These are phyloP conservation scores for Pseudomugil tenellus DNA, from an alignment of 2,797 vertebrate genomes.

Conservation along the genomic window DNA sequence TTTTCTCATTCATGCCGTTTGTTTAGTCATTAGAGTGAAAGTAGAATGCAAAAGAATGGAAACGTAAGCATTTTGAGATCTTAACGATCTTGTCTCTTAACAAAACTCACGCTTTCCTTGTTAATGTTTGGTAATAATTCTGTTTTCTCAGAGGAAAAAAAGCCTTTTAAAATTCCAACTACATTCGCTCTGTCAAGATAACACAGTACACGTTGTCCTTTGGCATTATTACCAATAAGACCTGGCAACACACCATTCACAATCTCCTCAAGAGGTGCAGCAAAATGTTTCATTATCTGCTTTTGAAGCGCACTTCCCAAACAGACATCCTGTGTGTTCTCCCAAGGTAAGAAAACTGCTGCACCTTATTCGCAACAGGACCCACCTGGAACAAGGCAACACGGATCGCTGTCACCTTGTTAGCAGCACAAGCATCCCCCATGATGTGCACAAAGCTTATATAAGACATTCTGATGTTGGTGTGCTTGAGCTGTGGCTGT, in stretches of 20 bases:
- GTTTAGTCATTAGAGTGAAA: slow-evolving; percentile 61
- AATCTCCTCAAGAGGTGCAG: slow-evolving; percentile 38
- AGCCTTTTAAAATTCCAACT: slow-evolving; percentile 45
- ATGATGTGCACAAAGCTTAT: slow-evolving; percentile 54
- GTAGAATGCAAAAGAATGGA: slow-evolving; percentile 55
- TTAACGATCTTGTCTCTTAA: slow-evolving; percentile 46
- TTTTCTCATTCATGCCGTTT: slow-evolving; percentile 56
- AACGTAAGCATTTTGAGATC: slow-evolving; percentile 12
- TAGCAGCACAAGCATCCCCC: slow-evolving; percentile 47
- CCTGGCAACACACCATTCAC: slow-evolving; percentile 55
- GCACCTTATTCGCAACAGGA: slow-evolving; percentile 56
- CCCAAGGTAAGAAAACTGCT: slow-evolving; percentile 37
- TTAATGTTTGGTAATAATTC: slow-evolving; percentile 52
- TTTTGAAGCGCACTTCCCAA: slow-evolving; percentile 18
- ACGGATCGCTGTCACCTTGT: slow-evolving; percentile 63
- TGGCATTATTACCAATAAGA: slow-evolving; percentile 44
- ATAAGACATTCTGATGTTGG: slow-evolving; percentile 57
- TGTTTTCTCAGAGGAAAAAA: slow-evolving; percentile 35
- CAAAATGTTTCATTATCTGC: slow-evolving; percentile 50
- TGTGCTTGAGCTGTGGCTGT: slow-evolving; percentile 47
- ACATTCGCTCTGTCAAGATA: slow-evolving; percentile 44
- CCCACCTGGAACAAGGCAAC: slow-evolving; percentile 63
- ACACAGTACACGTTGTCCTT: slow-evolving; percentile 50
- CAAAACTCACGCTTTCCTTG: slow-evolving; percentile 39
- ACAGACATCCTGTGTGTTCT: slow-evolving; percentile 34